These are phyloP conservation scores for Arion vulgaris DNA, from an alignment of 1,140 invertebrate genomes.

Conservation along the genomic window DNA sequence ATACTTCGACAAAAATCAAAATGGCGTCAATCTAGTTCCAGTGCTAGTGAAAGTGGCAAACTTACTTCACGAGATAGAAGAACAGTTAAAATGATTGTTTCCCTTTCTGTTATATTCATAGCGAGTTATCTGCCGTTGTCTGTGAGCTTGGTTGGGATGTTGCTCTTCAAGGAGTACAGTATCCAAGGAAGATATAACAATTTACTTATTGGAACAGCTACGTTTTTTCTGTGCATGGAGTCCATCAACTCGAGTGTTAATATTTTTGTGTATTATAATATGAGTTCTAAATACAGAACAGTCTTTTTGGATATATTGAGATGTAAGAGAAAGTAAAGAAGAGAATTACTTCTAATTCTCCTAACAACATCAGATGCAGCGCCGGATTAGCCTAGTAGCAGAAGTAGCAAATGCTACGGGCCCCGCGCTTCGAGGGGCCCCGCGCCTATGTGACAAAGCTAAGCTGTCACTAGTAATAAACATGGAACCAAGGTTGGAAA, in stretches of 20 bases:
- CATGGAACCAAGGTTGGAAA: no score
- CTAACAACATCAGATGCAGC: no score
- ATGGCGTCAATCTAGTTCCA: constrained; percentile 25
- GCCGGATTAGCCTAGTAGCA: no score
- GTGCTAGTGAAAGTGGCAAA: not conserved
- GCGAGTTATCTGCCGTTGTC: constrained; percentile 16
- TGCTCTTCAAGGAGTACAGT: constrained; percentile 12
- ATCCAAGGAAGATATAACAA: constrained; percentile 26
- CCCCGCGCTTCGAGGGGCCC: no score
- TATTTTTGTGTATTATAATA: no score
- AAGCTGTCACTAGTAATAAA: no score
- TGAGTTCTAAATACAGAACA: not conserved
- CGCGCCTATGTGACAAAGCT: no score
- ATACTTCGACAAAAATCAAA: constrained; percentile 22
- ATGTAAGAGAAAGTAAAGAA: no score
- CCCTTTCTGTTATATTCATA: constrained; percentile 29
- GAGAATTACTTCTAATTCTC: no score
- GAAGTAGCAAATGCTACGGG: no score
- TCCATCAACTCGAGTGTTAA: no score
- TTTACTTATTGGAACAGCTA: constrained; percentile 22
- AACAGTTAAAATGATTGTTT: constrained; percentile 31
- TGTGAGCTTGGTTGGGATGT: constrained; percentile 6
- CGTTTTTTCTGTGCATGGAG: constrained; percentile 10
- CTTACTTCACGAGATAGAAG: not conserved
- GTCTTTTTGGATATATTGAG: not conserved